Evolutionary conservation across 1,140 invertebrate species (phyloP), one percentile per base, ranked within the genome.

Genomic region (Zaprionus vittiger): DNA sequence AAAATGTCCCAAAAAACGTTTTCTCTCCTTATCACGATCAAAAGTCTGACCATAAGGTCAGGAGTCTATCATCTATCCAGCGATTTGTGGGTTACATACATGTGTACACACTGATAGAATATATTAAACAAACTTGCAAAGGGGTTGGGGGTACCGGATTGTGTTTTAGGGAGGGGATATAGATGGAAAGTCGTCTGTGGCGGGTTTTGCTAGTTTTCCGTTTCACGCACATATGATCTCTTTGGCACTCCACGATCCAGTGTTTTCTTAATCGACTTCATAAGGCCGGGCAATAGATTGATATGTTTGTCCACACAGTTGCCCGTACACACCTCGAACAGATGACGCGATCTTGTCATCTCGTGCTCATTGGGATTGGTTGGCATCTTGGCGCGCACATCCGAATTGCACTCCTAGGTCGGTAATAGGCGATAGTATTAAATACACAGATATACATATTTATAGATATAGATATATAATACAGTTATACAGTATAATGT

Each of bases 231-330:
- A 4, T 54, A 31, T 4, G 65, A 5, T 64, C 64, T 59, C 22
- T 72, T 80, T 6, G 83, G 81, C 3, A 76, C 60, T 17, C 83
- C 83, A 6, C 79, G 77, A 1, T 89, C 83, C 14, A 97, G 90
- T 0, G 95, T 94, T 41, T 94, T 93, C 84, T 96, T 96, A 93
- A 98, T 97, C 55, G 95, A 95, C 89, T 96, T 97, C 80, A 96
- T 93, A 74, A 98, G 93, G 1, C 93, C 93, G 6, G 97, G 97
- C 64, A 98, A 93, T 24, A 96, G 92, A 11, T 95, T 94, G 57
- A 98, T 95, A 93, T 98, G 96, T 76, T 95, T 95, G 84, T 98
- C 96, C 3, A 97, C 97, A 94, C 98, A 99, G 81, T 96, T 95
- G 2, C 95, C 94, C 2, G 97, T 97, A 94, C 98, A 99, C 9